Conservation (phyloP, 2,888 invertebrate genomes). For the Andrena marginata region DNA sequence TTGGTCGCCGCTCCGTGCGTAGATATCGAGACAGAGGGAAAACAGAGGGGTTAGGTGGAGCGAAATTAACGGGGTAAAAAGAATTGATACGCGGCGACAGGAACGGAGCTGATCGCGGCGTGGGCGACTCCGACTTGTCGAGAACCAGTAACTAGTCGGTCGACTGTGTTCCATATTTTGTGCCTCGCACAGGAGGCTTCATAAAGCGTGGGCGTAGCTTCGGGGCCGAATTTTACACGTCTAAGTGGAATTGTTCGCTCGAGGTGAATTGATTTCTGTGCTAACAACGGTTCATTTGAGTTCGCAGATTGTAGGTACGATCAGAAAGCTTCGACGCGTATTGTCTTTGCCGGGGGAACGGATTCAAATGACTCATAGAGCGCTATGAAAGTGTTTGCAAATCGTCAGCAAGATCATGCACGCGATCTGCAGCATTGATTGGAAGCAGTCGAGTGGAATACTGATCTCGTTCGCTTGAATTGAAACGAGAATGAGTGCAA, state of each 20-base stretch:
- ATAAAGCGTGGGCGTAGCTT: background rate
- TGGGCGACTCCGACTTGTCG: constrained; percentile 38
- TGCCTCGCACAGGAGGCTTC: constrained; percentile 1
- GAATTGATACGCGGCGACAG: constrained; percentile 3
- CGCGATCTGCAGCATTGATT: too few species aligned
- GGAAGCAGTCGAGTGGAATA: too few species aligned
- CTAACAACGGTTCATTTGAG: background rate
- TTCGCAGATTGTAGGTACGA: background rate
- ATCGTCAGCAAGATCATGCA: too few species aligned
- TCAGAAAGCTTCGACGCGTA: too few species aligned
- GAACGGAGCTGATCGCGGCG: constrained; percentile 28
- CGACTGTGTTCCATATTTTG: constrained; percentile 9
- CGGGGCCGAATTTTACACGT: background rate
- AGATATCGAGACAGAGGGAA: constrained; percentile 33
- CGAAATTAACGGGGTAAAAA: constrained; percentile 5
- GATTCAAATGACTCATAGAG: too few species aligned
- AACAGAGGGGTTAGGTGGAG: constrained; percentile 15
- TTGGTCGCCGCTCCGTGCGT: constrained; percentile 52
- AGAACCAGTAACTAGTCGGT: constrained; percentile 17
- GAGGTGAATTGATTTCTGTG: background rate
- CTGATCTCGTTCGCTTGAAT: too few species aligned
- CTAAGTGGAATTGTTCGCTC: too few species aligned
- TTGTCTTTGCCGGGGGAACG: too few species aligned
- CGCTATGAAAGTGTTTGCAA: too few species aligned
- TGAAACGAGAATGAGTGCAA: too few species aligned